phyloP scores from a whole-genome alignment of 2,888 invertebrate species.

The Sclerodermus sp. region DNA sequence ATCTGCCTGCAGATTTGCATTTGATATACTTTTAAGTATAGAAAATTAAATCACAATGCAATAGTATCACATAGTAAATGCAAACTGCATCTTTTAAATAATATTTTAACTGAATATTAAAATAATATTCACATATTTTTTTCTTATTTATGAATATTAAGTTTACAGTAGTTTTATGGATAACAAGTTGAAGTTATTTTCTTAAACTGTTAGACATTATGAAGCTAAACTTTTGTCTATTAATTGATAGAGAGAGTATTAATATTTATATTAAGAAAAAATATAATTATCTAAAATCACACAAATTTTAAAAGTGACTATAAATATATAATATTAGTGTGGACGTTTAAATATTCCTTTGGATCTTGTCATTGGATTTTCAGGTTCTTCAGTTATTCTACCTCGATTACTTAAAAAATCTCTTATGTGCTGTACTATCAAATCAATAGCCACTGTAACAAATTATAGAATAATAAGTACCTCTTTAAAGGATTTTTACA shows the following conservation, averaged over 20 bases:
- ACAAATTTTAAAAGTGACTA: not conserved
- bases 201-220: too few relatives aligned
- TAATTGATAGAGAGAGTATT: not conserved
- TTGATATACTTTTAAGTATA: too few relatives aligned
- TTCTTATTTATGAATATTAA: slow-evolving; percentile 6
- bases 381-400: slow-evolving; percentile 42
- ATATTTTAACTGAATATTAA: too few relatives aligned
- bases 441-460: slow-evolving; percentile 91
- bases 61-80: too few relatives aligned
- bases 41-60: too few relatives aligned
- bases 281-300: slow-evolving; percentile 7
- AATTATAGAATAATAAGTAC: slow-evolving; percentile 26
- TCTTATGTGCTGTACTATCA: slow-evolving; percentile 96
- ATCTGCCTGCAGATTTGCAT: too few relatives aligned
- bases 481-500: too few relatives aligned
- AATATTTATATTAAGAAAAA: not conserved
- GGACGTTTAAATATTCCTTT: slow-evolving; percentile 49
- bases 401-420: slow-evolving; percentile 76
- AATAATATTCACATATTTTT: too few relatives aligned
- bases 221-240: not conserved
- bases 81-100: too few relatives aligned
- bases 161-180: not conserved
- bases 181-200: not conserved
- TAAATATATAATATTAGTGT: slow-evolving; percentile 37
- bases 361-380: slow-evolving; percentile 42